Evolutionary conservation across 2,113 vertebrate genomes (phyloP).

Genomic region (Dasyprocta punctata): DNA sequence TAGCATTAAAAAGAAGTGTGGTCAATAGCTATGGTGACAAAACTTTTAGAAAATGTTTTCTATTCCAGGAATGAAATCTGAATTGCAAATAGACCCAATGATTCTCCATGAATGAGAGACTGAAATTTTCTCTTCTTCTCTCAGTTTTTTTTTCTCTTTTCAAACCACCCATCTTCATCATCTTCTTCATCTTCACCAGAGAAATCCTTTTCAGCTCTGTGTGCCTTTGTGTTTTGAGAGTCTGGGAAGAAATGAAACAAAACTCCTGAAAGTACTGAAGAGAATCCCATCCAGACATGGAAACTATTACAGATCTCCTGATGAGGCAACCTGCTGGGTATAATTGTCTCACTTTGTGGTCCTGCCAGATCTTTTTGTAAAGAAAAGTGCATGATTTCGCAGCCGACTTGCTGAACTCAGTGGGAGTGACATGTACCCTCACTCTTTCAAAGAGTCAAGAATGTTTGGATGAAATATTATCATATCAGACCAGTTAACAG

Average conservation of each 20-base stretch:
- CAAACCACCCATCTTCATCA: neutral
- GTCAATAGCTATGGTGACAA: neutral
- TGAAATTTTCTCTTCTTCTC: neutral
- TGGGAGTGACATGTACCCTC: neutral
- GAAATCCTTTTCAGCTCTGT: neutral
- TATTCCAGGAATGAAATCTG: neutral
- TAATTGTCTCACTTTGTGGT: neutral
- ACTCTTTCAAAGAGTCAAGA: constrained; percentile 16
- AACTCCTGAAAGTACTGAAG: constrained; percentile 18
- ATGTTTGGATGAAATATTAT: constrained; percentile 21
- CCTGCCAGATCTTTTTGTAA: neutral
- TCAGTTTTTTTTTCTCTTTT: neutral
- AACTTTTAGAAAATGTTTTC: constrained; percentile 10
- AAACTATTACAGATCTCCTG: neutral
- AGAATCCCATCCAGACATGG: neutral
- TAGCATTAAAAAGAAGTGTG: neutral
- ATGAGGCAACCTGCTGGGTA: neutral
- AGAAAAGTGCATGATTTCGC: neutral
- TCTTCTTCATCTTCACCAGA: neutral
- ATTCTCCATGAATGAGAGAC: neutral
- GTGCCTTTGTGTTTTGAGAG: constrained; percentile 4
- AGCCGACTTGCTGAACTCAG: neutral
- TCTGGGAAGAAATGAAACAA: neutral
- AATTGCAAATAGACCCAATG: neutral
- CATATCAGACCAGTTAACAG: neutral